Percentiles rank a stretch among this genome's conserved stretches.
Conservation (phyloP, 2,888 invertebrate species). For the Drosophila barbarae region DNA sequence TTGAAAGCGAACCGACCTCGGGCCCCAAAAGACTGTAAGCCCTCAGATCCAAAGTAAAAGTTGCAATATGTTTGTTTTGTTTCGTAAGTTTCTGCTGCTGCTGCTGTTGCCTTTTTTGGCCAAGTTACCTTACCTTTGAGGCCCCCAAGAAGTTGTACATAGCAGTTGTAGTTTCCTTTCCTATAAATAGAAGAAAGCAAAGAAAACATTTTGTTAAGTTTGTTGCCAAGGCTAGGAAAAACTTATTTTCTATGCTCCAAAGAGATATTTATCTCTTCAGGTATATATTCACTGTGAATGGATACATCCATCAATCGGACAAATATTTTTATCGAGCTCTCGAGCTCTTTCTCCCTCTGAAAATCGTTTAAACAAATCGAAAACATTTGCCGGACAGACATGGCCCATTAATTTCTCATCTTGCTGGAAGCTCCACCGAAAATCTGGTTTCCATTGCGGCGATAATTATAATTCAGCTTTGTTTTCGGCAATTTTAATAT, state of each 20-base stretch:
- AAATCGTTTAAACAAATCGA: constrained; percentile 64
- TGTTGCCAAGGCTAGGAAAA: constrained; percentile 4
- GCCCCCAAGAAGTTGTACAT: constrained; percentile 36
- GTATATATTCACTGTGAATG: constrained; percentile 4
- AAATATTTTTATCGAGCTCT: constrained; percentile 32
- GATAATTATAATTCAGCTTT: constrained; percentile 33
- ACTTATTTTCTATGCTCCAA: constrained; percentile 8
- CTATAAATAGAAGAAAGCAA: constrained; percentile 31
- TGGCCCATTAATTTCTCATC: constrained; percentile 65
- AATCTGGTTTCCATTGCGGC: constrained; percentile 41
- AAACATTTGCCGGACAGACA: constrained; percentile 63
- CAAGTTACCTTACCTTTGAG: constrained; percentile 46
- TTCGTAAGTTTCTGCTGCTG: constrained; percentile 47
- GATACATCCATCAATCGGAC: constrained; percentile 28
- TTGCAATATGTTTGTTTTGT: constrained; percentile 70
- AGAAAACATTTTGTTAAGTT: constrained; percentile 25
- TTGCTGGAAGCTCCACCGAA: constrained; percentile 24
- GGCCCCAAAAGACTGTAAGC: constrained; percentile 47
- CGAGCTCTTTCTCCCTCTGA: not conserved
- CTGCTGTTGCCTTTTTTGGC: constrained; percentile 36
- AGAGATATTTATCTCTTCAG: not conserved
- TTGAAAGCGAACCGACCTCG: constrained; percentile 73
- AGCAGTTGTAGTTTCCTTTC: constrained; percentile 5
- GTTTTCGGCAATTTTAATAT: constrained; percentile 52
- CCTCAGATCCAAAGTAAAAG: constrained; percentile 56